Percentiles rank a stretch among this genome's conserved stretches.
Evolutionary conservation across 2,888 invertebrate genomes (phyloP).

Genomic region (Tholera decimalis): DNA sequence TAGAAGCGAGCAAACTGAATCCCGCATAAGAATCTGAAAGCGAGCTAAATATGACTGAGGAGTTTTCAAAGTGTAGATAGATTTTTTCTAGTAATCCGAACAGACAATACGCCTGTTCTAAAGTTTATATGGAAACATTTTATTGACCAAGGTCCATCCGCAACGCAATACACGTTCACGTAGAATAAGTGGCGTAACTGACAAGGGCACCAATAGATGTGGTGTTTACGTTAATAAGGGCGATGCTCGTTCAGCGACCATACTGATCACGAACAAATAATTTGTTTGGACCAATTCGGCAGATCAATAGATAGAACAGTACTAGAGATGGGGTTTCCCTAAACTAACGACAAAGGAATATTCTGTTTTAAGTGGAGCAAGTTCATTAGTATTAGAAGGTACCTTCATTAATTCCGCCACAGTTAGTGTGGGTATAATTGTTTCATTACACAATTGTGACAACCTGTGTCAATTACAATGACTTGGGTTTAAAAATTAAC

Average conservation of each 20-base stretch:
- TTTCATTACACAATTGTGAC: too few species aligned
- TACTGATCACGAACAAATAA: neutral
- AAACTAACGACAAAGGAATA: neutral
- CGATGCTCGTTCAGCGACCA: neutral
- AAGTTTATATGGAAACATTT: neutral
- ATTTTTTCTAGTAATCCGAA: neutral
- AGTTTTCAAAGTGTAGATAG: neutral
- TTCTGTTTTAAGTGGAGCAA: neutral
- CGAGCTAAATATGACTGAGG: neutral
- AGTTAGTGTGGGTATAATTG: too few species aligned
- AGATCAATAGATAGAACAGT: neutral
- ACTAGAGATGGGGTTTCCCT: neutral
- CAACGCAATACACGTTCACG: neutral
- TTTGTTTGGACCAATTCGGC: neutral
- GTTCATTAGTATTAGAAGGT: too few species aligned
- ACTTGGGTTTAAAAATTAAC: too few species aligned
- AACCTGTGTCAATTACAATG: too few species aligned
- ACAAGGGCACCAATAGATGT: slow-evolving; percentile 2
- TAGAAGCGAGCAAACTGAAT: neutral
- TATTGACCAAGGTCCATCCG: slow-evolving; percentile 5
- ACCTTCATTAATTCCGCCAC: too few species aligned
- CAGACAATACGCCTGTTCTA: neutral
- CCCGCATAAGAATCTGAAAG: neutral
- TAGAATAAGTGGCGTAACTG: neutral
- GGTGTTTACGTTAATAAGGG: slow-evolving; percentile 10